Percentiles rank a stretch among this genome's conserved stretches.
phyloP scores from a whole-genome alignment of 2,113 vertebrate species.

The Melanotaenia duboulayi region DNA sequence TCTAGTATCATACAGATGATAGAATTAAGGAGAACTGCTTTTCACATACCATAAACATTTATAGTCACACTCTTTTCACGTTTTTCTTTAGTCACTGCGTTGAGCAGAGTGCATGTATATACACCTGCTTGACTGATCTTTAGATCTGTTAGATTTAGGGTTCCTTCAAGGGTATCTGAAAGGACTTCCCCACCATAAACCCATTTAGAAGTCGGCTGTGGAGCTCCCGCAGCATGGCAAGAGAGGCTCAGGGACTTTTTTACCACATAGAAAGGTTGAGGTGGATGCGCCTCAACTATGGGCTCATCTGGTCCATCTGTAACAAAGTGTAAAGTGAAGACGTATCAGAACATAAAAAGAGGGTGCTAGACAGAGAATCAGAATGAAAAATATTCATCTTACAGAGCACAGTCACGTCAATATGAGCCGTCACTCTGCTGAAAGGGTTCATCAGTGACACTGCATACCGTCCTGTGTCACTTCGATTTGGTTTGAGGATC shows the following conservation, averaged over 20 bases:
- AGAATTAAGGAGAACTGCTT: background rate
- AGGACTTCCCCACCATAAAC: conserved; percentile 50
- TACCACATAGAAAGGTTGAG: conserved; percentile 57
- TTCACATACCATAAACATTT: conserved; percentile 69
- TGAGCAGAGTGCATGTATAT: conserved; percentile 73
- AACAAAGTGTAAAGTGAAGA: background rate
- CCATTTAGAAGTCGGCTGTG: conserved; percentile 67
- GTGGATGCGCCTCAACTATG: conserved; percentile 54
- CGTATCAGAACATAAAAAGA: background rate
- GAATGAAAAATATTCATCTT: conserved; percentile 30
- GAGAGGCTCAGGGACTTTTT: conserved; percentile 71
- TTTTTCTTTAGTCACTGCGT: conserved; percentile 36
- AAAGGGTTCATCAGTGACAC: conserved; percentile 76
- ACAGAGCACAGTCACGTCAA: conserved; percentile 73
- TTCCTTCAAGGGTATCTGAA: conserved; percentile 21
- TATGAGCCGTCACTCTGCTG: conserved; percentile 36
- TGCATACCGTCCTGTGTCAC: conserved; percentile 66
- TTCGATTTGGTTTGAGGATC: conserved; percentile 57
- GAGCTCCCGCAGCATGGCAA: conserved; percentile 72
- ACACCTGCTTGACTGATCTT: conserved; percentile 69
- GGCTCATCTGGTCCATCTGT: conserved; percentile 81
- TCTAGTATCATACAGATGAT: background rate
- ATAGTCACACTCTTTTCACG: conserved; percentile 50
- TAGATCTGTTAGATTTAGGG: conserved; percentile 60
- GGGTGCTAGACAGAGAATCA: background rate